Conservation (phyloP, 2,888 invertebrate genomes). For the Ectropis crepuscularia region DNA sequence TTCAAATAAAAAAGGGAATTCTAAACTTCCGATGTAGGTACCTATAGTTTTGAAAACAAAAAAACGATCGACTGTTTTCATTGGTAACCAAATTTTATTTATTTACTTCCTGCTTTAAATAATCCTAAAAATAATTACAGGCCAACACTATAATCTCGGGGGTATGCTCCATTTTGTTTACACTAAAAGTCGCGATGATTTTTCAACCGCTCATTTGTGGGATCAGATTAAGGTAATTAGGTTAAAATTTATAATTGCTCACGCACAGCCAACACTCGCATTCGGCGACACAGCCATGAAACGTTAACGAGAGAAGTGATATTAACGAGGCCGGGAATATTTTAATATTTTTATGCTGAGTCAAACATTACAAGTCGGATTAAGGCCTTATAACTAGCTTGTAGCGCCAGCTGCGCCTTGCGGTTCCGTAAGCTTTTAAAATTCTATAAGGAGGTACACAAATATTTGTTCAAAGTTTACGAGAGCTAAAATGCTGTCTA, state of each 20-base stretch:
- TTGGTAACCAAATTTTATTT: not conserved
- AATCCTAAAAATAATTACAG: constrained; percentile 15
- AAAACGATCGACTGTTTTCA: not conserved
- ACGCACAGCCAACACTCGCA: constrained; percentile 52
- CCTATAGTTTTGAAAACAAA: not conserved
- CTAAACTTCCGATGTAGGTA: not conserved
- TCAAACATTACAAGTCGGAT: not conserved
- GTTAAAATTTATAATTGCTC: constrained; percentile 60
- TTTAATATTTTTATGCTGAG: constrained; percentile 14
- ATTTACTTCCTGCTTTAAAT: constrained; percentile 10
- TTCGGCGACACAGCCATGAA: constrained; percentile 59
- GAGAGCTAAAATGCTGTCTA: too few relatives aligned
- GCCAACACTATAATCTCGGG: constrained; percentile 15
- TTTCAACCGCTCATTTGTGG: constrained; percentile 40
- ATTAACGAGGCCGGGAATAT: constrained; percentile 54
- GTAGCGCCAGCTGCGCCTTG: too few relatives aligned
- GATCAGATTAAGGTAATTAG: constrained; percentile 57
- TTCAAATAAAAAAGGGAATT: too few relatives aligned
- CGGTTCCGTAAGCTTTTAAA: too few relatives aligned
- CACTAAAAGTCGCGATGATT: constrained; percentile 42
- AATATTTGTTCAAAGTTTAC: too few relatives aligned
- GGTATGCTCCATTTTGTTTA: constrained; percentile 38
- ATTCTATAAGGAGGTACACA: too few relatives aligned
- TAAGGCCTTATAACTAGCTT: not conserved
- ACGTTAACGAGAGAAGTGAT: constrained; percentile 62